These are phyloP conservation scores for Stenoptilia bipunctidactyla DNA, from an alignment of 2,888 invertebrate genomes.

Conservation along the genomic window DNA sequence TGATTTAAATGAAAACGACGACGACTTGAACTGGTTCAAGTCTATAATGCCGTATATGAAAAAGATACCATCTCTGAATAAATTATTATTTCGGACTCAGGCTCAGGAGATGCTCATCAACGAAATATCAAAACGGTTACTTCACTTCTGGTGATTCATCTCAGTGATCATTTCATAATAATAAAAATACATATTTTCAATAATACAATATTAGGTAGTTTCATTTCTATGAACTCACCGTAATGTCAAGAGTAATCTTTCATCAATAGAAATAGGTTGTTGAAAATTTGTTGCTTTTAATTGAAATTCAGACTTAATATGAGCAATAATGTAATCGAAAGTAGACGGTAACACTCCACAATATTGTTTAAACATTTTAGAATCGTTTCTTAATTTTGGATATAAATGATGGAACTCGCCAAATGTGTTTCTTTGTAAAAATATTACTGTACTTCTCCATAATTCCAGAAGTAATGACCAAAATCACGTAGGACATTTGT, in stretches of 20 bases:
- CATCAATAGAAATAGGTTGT: slow-evolving; percentile 9
- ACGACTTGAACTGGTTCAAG: slow-evolving; percentile 11
- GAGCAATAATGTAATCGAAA: slow-evolving; percentile 10
- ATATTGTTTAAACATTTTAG: slow-evolving; percentile 13
- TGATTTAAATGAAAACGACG: slow-evolving; percentile 9
- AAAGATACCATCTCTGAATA: slow-evolving; percentile 11
- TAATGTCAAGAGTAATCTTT: too few relatives aligned
- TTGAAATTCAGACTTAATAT: slow-evolving; percentile 9
- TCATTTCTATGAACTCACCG: too few relatives aligned
- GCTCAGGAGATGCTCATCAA: slow-evolving; percentile 11
- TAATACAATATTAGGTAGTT: too few relatives aligned
- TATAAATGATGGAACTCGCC: slow-evolving; percentile 4
- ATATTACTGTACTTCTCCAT: slow-evolving; percentile 8
- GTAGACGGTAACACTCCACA: slow-evolving; percentile 13
- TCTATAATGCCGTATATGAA: slow-evolving; percentile 11
- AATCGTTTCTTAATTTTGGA: slow-evolving; percentile 8
- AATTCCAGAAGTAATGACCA: slow-evolving; percentile 8
- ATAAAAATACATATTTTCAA: slow-evolving; percentile 9
- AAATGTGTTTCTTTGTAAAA: slow-evolving; percentile 3
- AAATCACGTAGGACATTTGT: slow-evolving; percentile 8
- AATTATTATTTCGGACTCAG: slow-evolving; percentile 10
- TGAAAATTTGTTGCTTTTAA: slow-evolving; percentile 7
- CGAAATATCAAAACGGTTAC: slow-evolving; percentile 10
- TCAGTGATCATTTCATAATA: slow-evolving; percentile 11
- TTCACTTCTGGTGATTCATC: slow-evolving; percentile 9